Conservation (phyloP, 2,113 vertebrate species). For the Crotalus viridis region DNA sequence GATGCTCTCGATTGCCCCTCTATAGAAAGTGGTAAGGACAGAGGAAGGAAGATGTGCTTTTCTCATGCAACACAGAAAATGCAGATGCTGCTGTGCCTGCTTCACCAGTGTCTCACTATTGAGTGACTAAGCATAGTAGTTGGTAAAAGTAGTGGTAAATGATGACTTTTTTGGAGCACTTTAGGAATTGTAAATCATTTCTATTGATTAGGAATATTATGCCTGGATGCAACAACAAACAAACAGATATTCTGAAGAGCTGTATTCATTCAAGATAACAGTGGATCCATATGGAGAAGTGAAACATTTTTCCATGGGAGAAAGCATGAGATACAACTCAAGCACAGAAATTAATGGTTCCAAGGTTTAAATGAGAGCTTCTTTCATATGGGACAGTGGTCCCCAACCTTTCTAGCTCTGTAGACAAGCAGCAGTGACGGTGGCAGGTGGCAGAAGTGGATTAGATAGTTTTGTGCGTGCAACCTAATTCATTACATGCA, state of each 20-base stretch:
- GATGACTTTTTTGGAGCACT: slow-evolving; percentile 19
- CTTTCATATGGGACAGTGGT: not conserved
- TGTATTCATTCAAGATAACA: not conserved
- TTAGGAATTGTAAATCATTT: slow-evolving; percentile 13
- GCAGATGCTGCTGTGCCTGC: too few relatives aligned
- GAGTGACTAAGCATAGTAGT: not conserved
- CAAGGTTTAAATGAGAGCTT: not conserved
- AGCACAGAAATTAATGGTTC: not conserved
- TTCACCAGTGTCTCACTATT: too few relatives aligned
- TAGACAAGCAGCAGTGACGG: not conserved
- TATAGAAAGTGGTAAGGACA: too few relatives aligned
- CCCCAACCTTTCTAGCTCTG: not conserved
- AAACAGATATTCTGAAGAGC: not conserved
- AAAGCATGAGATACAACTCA: not conserved
- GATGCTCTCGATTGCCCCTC: too few relatives aligned
- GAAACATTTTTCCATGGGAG: not conserved
- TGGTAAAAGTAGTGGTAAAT: slow-evolving; percentile 16
- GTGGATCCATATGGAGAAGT: not conserved
- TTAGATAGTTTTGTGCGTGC: not conserved
- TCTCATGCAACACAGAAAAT: too few relatives aligned
- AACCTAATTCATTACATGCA: not conserved
- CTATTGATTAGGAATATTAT: not conserved
- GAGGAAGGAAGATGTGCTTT: too few relatives aligned
- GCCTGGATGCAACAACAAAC: not conserved
- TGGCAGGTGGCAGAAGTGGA: not conserved